These are phyloP conservation scores for Pyrrhura leucotis DNA, from an alignment of 2,797 vertebrate genomes.

Conservation along the genomic window DNA sequence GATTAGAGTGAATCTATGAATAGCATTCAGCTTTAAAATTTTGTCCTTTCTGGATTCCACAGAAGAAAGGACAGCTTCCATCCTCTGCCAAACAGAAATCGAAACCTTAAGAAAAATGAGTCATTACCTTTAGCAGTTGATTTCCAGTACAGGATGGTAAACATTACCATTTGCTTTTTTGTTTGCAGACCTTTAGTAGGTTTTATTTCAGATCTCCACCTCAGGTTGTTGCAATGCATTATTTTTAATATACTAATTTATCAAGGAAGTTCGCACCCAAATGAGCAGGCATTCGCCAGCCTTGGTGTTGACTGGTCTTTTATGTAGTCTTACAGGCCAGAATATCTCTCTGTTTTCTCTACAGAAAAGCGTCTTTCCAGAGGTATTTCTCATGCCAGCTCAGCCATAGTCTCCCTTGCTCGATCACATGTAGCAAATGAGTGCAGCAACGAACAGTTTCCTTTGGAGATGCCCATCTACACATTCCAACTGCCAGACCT, in stretches of 20 bases:
- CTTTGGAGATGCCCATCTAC: slow-evolving; percentile 98
- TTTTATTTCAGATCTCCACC: background rate
- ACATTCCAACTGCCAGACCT: slow-evolving; percentile 99
- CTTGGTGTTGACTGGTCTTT: background rate
- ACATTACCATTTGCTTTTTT: background rate
- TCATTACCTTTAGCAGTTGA: background rate
- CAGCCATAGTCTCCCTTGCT: slow-evolving; percentile 95
- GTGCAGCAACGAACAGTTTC: slow-evolving; percentile 93
- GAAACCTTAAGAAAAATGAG: background rate
- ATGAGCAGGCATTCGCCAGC: background rate
- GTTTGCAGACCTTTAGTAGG: background rate
- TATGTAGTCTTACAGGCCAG: background rate
- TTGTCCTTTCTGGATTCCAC: background rate
- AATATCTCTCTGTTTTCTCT: background rate
- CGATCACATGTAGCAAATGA: slow-evolving; percentile 94
- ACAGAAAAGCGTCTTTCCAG: slow-evolving; percentile 96
- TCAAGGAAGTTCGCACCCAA: background rate
- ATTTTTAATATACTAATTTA: background rate
- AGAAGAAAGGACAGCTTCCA: background rate
- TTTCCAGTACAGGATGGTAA: background rate
- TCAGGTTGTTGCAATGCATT: background rate
- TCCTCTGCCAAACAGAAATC: background rate
- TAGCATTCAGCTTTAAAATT: background rate
- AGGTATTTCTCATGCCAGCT: slow-evolving; percentile 98
- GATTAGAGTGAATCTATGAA: background rate